phyloP scores from a whole-genome alignment of 1,140 invertebrate species.

The Phenacoccus solenopsis region DNA sequence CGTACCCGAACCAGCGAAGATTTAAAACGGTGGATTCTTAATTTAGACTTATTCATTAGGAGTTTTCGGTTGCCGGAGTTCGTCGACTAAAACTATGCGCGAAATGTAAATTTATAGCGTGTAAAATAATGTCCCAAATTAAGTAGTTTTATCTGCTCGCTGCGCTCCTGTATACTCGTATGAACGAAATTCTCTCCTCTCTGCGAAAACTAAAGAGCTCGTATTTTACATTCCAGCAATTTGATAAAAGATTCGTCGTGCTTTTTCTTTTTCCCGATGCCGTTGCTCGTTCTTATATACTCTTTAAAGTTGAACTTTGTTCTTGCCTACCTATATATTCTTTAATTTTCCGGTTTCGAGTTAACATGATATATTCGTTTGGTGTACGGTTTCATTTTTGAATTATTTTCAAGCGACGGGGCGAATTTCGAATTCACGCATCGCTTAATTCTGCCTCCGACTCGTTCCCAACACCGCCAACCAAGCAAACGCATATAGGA shows the following conservation, averaged over 20 bases:
- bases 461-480: too few species aligned
- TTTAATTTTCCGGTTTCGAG: not conserved
- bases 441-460: too few species aligned
- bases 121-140: constrained; percentile 11
- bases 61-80: not conserved
- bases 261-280: not conserved
- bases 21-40: too few species aligned
- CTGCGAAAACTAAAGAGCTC: not conserved
- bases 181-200: too few species aligned
- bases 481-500: too few species aligned
- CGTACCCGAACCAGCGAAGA: too few species aligned
- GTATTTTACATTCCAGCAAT: not conserved
- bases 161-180: not conserved
- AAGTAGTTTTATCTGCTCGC: not conserved
- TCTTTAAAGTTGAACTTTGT: not conserved
- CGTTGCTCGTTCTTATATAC: not conserved
- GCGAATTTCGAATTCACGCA: too few species aligned
- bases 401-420: too few species aligned
- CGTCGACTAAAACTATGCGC: constrained; percentile 4
- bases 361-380: not conserved
- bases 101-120: constrained; percentile 12
- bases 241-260: constrained; percentile 8
- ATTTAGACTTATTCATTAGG: constrained; percentile 15
- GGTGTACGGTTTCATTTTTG: not conserved
- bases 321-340: not conserved